Conservation (phyloP, 2,113 vertebrate genomes). For the Perca schrenkii region DNA sequence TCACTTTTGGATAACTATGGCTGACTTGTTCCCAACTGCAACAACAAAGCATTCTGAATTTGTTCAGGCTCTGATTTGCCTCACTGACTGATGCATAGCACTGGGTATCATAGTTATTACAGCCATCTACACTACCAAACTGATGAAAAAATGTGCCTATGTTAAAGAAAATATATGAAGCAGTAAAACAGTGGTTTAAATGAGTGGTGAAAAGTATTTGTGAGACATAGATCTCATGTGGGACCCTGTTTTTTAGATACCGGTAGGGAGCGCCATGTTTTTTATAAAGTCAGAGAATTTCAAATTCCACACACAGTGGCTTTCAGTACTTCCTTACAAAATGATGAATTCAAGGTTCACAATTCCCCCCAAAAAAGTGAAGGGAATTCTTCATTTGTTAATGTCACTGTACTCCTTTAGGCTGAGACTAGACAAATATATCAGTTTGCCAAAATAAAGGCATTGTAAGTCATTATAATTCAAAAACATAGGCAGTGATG, state of each 20-base stretch:
- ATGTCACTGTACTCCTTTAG: constrained; percentile 15
- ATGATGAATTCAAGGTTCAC: not conserved
- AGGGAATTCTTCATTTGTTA: not conserved
- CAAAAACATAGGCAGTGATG: not conserved
- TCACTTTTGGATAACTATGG: not conserved
- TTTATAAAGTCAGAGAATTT: not conserved
- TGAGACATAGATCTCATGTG: too few relatives aligned
- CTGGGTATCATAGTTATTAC: not conserved
- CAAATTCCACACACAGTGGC: not conserved
- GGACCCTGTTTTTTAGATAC: not conserved
- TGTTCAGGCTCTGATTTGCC: not conserved
- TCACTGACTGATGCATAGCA: not conserved
- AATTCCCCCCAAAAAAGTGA: not conserved
- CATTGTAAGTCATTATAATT: not conserved
- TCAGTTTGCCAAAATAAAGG: not conserved
- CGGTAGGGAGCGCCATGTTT: too few relatives aligned
- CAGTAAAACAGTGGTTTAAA: too few relatives aligned
- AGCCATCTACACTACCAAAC: not conserved
- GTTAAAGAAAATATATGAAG: not conserved
- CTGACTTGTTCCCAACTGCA: not conserved
- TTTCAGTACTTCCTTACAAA: not conserved
- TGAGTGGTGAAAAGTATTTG: too few relatives aligned
- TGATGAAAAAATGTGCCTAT: not conserved
- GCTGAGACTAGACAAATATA: constrained; percentile 6
- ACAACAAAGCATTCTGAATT: not conserved